phyloP scores from a whole-genome alignment of 2,797 vertebrate genomes.

The Cryptoblepharus egeriae region DNA sequence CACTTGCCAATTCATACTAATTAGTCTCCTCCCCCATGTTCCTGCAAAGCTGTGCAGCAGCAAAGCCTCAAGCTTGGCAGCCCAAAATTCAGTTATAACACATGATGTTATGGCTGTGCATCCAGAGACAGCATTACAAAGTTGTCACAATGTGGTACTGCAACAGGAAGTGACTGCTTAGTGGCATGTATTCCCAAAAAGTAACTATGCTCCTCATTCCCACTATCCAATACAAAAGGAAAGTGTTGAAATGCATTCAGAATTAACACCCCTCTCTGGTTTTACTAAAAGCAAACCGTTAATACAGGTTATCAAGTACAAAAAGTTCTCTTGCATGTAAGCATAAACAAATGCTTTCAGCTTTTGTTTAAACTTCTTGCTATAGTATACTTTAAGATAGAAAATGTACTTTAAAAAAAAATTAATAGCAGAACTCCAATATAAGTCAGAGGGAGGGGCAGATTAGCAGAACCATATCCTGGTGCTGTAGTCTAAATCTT shows the following conservation, averaged over 20 bases:
- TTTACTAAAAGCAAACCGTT: background rate
- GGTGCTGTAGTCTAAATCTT: background rate
- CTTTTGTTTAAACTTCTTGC: background rate
- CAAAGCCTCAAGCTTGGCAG: too few relatives aligned
- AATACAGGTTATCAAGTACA: background rate
- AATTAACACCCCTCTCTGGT: background rate
- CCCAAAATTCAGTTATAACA: too few relatives aligned
- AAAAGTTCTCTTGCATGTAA: background rate
- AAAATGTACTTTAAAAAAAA: background rate
- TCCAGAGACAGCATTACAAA: too few relatives aligned
- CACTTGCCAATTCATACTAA: background rate
- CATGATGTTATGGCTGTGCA: too few relatives aligned
- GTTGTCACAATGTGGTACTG: too few relatives aligned
- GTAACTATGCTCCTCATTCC: too few relatives aligned
- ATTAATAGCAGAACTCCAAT: too few relatives aligned
- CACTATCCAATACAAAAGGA: background rate
- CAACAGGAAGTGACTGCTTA: too few relatives aligned
- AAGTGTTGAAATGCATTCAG: background rate
- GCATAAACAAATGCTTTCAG: background rate
- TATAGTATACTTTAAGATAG: background rate
- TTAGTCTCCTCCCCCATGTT: background rate
- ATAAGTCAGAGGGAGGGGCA: too few relatives aligned
- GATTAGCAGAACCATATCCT: too few relatives aligned
- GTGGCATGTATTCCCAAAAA: too few relatives aligned
- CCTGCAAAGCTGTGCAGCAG: too few relatives aligned